Base-by-base conservation (phyloP, 1,140 invertebrate species). In the Lepidurus apus region DNA sequence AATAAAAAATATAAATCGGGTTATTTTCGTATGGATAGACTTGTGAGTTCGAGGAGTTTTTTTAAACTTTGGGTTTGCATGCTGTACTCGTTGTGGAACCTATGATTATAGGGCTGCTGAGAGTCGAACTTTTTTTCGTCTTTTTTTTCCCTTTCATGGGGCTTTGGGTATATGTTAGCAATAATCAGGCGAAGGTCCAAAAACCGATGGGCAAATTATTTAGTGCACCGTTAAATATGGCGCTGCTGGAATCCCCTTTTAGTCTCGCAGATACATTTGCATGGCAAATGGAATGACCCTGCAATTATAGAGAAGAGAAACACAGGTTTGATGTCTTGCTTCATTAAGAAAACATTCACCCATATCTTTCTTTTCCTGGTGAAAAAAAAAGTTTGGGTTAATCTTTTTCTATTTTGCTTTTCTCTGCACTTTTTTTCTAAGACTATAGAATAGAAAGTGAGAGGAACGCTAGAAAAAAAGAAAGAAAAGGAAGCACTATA, bases 141-240 rank as follows among this genome's bases (percentile, higher is more conserved):
- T 65, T 21, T 21, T 65, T 65, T 65, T 65, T 7, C 17, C 17
- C 21, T 65, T 65, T 65, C 53, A n/a, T 17, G 53, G 17, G 53
- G 53, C 21, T 65, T 13, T n/a, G 17, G 53, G 9, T 65, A 65
- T 65, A 65, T 65, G 53, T 65, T 65, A 65, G 21, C 53, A 65
- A 65, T 65, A 65, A 65, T 65, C 53, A 65, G 53, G 53, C 53
- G 53, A 65, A 65, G 53, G 53, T 65, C 53, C 53, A 65, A 65
- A 65, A 65, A 65, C 53, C 17, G 53, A 65, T 65, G 53, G 53
- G 53, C 53, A 65, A 65, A 65, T 65, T 65, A 65, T 65, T 65
- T 65, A 65, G 53, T 65, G 53, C 53, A 65, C 53, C 53, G 53
- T 65, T 65, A 65, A 65, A 65, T 65, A 65, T 65, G 53, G 53